phyloP scores from a whole-genome alignment of 1,140 invertebrate genomes.

The Trichonephila inaurata region DNA sequence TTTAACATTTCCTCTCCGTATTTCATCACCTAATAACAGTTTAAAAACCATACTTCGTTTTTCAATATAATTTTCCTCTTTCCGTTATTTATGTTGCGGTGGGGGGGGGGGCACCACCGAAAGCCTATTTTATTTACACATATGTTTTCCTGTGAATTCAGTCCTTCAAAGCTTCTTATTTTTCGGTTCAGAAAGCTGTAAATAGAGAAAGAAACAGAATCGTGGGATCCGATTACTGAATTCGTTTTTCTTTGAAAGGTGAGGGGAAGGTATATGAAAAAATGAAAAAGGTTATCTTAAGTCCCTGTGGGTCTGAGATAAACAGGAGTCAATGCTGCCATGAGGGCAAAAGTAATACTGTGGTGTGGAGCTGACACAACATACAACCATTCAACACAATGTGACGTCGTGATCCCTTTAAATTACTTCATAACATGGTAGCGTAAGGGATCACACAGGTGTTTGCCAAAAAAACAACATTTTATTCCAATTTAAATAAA shows the following conservation, averaged over 20 bases:
- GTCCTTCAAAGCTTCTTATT: conserved; percentile 55
- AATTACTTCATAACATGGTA: no score
- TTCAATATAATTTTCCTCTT: background rate
- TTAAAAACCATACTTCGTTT: no score
- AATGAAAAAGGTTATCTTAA: conserved; percentile 20
- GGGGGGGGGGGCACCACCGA: background rate
- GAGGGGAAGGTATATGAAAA: background rate
- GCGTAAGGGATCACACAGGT: no score
- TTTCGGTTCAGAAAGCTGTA: conserved; percentile 63
- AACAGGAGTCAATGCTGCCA: conserved; percentile 1
- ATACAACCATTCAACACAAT: background rate
- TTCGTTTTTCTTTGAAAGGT: background rate
- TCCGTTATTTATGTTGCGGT: conserved; percentile 13
- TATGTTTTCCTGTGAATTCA: conserved; percentile 22
- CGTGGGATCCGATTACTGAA: conserved; percentile 49
- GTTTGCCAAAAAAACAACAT: no score
- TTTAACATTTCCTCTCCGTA: no score
- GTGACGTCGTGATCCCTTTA: no score
- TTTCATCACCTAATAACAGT: no score
- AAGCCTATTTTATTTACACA: conserved; percentile 64
- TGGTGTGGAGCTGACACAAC: no score
- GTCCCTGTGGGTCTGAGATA: conserved; percentile 37
- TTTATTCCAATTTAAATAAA: no score
- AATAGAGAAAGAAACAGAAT: conserved; percentile 43
- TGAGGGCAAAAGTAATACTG: background rate